These are phyloP conservation scores for Rhysida immarginata DNA, from an alignment of 1,140 invertebrate species.

Conservation along the genomic window DNA sequence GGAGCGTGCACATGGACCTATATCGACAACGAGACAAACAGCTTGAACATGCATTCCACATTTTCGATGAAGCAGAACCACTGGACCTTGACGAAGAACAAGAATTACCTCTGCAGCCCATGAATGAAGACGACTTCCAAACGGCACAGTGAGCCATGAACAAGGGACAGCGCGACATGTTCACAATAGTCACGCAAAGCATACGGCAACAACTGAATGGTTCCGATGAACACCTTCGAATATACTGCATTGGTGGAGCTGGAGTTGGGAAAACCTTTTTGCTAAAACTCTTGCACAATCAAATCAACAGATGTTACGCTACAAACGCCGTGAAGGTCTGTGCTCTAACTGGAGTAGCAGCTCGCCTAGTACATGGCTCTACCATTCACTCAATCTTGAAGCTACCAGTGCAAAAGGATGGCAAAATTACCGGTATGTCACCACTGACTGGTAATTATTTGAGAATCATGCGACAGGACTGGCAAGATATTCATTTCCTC, in stretches of 20 bases:
- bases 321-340: constrained; percentile 21
- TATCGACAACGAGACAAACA: neutral
- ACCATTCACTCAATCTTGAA: constrained; percentile 23
- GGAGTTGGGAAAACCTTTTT: constrained; percentile 25
- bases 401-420: constrained; percentile 26
- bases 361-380: constrained; percentile 19
- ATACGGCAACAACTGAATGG: constrained; percentile 14
- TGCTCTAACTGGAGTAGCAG: constrained; percentile 24
- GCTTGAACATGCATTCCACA: neutral
- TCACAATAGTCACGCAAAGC: too few relatives aligned
- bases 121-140: too few relatives aligned
- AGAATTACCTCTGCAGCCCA: too few relatives aligned
- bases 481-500: constrained; percentile 26
- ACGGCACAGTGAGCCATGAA: too few relatives aligned
- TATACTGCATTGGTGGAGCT: constrained; percentile 19
- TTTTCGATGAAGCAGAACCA: too few relatives aligned
- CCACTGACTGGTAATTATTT: constrained; percentile 24
- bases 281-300: constrained; percentile 22
- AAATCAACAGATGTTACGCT: constrained; percentile 22
- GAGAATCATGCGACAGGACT: constrained; percentile 23
- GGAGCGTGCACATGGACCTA: neutral
- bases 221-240: constrained; percentile 9
- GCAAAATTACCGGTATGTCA: constrained; percentile 20
- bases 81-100: too few relatives aligned
- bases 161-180: too few relatives aligned